Evolutionary conservation across 2,888 invertebrate genomes (phyloP), one percentile per base, ranked within the genome.

Genomic region (Tineola bisselliella): DNA sequence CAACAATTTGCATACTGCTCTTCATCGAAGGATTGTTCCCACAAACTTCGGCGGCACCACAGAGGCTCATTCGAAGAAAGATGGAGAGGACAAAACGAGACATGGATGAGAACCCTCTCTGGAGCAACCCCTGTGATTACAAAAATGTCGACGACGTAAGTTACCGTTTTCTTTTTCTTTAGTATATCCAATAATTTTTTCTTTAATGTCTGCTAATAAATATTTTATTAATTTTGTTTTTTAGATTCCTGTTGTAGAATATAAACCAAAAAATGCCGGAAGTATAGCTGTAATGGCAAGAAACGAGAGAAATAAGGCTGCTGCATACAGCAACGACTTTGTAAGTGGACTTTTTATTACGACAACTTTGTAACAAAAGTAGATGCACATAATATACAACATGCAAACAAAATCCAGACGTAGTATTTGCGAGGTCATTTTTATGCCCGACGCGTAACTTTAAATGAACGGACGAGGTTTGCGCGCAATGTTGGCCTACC

Each of bases 381-480:
- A 15, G 48, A 48, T 38, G 10, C 10, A 38, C 25, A 25, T 12
- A 38, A 38, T 48, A 48, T 48, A 17, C 15, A 48, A 17, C 48
- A 13, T 33, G 33, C 58, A 33, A 58, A 58, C 58, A 33, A 58
- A 58, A 31, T 33, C 71, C 73, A 70, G 74, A 71, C 65, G 70
- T 78, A 76, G 79, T 79, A 77, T 80, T 79, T 69, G 77, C 79
- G 44, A 68, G 63, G 63, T 30, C 44, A 81, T 84, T 77, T 77
- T 69, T 86, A 84, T 86, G 81, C 86, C 77, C 79, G 79, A 76
- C 84, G 83, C 84, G 82, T 83, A 75, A 75, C 71, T 64, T 75
- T 75, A 82, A 84, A 84, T 83, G 81, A 84, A 83, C 86, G 84
- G 86, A 86, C 86, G 86, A 70, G 72, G 77, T 73, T 71, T 72